These are phyloP conservation scores for Lepus oiostolus DNA, from an alignment of 2,797 vertebrate genomes.

Conservation along the genomic window DNA sequence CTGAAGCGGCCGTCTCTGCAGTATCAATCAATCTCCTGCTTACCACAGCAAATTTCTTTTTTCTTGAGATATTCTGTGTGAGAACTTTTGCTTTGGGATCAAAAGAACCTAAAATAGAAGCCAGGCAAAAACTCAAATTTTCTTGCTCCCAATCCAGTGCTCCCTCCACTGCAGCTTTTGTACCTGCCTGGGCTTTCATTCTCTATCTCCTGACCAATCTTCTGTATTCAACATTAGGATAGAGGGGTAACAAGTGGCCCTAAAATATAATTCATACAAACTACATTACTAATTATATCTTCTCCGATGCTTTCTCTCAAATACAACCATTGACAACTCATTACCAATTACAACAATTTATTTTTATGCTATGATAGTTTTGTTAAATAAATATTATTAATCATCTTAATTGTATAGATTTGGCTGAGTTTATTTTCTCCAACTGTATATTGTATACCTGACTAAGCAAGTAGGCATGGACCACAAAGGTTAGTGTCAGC, in stretches of 20 bases:
- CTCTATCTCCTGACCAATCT: not conserved
- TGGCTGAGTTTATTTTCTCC: not conserved
- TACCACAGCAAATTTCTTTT: not conserved
- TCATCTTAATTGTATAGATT: not conserved
- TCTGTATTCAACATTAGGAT: not conserved
- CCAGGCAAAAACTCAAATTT: not conserved
- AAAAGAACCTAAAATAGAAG: not conserved
- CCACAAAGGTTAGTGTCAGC: not conserved
- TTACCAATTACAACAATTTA: not conserved
- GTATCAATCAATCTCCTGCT: not conserved
- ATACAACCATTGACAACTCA: not conserved
- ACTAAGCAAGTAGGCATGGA: constrained; percentile 24
- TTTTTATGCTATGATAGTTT: not conserved
- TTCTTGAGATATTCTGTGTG: not conserved
- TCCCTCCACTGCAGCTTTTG: not conserved
- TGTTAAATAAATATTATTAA: not conserved
- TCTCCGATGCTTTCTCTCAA: not conserved
- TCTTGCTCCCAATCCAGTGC: not conserved
- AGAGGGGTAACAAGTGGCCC: not conserved
- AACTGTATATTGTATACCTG: not conserved
- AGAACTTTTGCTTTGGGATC: not conserved
- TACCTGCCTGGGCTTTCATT: not conserved
- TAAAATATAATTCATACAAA: not conserved
- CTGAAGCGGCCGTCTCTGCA: not conserved
- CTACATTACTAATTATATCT: not conserved